These are phyloP conservation scores for Pomatorhinus ruficollis DNA, from an alignment of 2,113 vertebrate genomes.

Conservation along the genomic window DNA sequence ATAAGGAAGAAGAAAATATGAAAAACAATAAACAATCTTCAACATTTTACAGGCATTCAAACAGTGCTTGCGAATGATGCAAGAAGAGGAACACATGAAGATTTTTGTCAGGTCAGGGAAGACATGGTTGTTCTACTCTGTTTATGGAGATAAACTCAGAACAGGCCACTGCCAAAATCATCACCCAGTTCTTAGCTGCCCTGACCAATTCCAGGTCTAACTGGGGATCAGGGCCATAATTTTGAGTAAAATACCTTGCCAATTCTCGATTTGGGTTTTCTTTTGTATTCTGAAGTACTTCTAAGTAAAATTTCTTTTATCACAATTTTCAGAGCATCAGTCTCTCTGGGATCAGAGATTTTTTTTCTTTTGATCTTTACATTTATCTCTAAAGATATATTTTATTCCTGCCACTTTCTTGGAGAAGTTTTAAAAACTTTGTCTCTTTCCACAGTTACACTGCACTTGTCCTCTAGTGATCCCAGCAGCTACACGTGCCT, in stretches of 20 bases:
- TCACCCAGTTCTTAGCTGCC: not conserved
- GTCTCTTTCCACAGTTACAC: not conserved
- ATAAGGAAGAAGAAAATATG: not conserved
- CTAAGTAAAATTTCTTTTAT: not conserved
- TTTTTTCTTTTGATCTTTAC: constrained; percentile 31
- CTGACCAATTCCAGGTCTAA: not conserved
- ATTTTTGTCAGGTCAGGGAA: not conserved
- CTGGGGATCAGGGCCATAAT: not conserved
- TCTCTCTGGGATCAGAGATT: not conserved
- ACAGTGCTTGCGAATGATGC: not conserved
- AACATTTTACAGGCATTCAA: not conserved
- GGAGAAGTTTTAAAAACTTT: not conserved
- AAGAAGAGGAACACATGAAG: not conserved
- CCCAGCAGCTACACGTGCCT: not conserved
- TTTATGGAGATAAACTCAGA: not conserved
- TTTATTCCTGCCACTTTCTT: not conserved
- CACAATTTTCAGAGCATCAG: not conserved
- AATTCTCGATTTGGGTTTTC: not conserved
- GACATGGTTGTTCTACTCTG: not conserved
- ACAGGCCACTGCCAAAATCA: not conserved
- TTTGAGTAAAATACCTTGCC: not conserved
- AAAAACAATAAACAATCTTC: not conserved
- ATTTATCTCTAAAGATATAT: not conserved
- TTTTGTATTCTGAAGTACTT: not conserved
- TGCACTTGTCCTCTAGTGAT: not conserved